phyloP scores from a whole-genome alignment of 2,888 invertebrate genomes.

The Luffia ferchaultella region DNA sequence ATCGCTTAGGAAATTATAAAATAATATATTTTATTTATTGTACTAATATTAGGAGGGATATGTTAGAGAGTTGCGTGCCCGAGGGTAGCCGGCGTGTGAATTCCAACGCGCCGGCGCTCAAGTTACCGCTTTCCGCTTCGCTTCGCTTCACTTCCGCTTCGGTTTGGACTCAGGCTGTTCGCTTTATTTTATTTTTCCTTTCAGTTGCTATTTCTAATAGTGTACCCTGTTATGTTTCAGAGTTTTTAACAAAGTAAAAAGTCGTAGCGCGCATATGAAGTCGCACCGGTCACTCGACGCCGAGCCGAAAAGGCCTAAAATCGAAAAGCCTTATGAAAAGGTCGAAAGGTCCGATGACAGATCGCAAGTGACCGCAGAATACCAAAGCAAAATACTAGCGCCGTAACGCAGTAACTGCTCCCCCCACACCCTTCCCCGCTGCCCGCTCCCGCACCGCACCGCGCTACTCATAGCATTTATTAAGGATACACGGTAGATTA shows the following conservation, averaged over 20 bases:
- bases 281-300: constrained; percentile 93
- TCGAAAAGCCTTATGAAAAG: constrained; percentile 67
- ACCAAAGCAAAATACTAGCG: constrained; percentile 43
- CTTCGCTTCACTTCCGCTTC: constrained; percentile 27
- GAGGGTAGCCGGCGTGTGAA: constrained; percentile 15
- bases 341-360: constrained; percentile 59
- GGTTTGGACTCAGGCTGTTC: constrained; percentile 20
- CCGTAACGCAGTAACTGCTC: not conserved
- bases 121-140: constrained; percentile 39
- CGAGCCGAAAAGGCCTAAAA: constrained; percentile 75
- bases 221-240: constrained; percentile 72
- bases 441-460: not conserved
- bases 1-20: constrained; percentile 30
- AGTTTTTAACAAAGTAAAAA: constrained; percentile 97
- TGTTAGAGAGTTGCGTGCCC: constrained; percentile 36
- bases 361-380: constrained; percentile 47
- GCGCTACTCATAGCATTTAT: not conserved
- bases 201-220: constrained; percentile 51
- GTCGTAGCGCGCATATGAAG: constrained; percentile 99
- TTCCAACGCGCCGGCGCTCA: not conserved
- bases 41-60: constrained; percentile 34
- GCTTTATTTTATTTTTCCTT: constrained; percentile 21
- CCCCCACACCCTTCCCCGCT: not conserved
- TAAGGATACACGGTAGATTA: not conserved
- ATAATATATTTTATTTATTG: constrained; percentile 36